Evolutionary conservation across 2,113 vertebrate genomes (phyloP), one percentile per base, ranked within the genome.

Genomic region (Cyanoderma ruficeps): DNA sequence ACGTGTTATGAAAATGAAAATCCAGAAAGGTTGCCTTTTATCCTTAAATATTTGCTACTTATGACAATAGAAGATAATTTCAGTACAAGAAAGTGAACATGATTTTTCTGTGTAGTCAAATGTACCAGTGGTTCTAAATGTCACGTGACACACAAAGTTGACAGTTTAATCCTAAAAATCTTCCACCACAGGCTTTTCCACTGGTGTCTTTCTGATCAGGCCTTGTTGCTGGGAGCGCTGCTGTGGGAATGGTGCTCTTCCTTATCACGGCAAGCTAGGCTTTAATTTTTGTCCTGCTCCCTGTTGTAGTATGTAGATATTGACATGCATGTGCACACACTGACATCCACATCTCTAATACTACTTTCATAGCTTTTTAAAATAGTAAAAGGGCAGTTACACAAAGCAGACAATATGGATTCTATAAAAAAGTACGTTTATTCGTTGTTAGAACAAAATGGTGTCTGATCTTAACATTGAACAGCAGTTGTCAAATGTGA

Each of bases 141-240:
- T 74, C 33, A 31, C 7, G 11, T 78, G 50, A 60, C 23, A 42
- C 30, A 25, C 13, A 18, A 28, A 61, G 27, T 30, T 0, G 0
- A 16, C 19, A 57, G 72, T 47, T 79, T n/a, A 87, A 87, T 39
- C 37, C 46, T 65, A 23, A 69, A 59, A 88, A 33, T 17, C 10
- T 83, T 35, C n/a, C n/a, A 25, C 63, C 67, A 52, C 37, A 71
- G 37, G 30, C 27, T 87, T 2, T 78, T 63, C 44, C 9, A 19
- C 37, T 76, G 71, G 30, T 19, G 11, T n/a, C 13, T 39, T 23
- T 79, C 20, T 59, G 63, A 33, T 39, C 9, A 20, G n/a, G 28
- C 31, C 20, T 53, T 63, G 17, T 53, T 27, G 28, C 59, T 90
- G 69, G 46, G 23, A 60, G 23, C 14, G 2, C 25, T 64, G 15